Conservation (phyloP, 2,113 vertebrate genomes). For the Hippopotamus amphibius region DNA sequence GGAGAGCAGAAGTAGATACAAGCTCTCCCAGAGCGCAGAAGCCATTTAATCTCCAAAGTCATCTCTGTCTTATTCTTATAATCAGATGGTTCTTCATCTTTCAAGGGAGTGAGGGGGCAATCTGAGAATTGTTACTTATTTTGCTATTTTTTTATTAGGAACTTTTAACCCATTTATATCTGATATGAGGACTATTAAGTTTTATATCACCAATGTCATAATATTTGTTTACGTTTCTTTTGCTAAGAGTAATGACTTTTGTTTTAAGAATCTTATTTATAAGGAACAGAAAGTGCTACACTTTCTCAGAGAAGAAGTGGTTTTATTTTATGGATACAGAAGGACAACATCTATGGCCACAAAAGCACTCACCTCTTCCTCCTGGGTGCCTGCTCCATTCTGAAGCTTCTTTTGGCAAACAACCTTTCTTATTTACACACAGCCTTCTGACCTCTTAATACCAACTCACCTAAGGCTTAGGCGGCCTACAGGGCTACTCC, state of each 20-base stretch:
- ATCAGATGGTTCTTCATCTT: neutral
- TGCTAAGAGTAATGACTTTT: neutral
- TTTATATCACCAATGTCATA: neutral
- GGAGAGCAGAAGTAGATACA: neutral
- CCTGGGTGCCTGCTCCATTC: neutral
- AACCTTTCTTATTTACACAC: neutral
- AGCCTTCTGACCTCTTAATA: neutral
- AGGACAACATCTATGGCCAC: neutral
- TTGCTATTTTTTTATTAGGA: neutral
- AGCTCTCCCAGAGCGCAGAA: neutral
- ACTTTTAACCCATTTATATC: neutral
- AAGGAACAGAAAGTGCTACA: neutral
- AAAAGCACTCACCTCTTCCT: fast-evolving
- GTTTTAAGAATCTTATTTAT: neutral
- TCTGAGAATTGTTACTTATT: neutral
- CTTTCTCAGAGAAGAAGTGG: neutral
- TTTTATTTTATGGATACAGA: neutral
- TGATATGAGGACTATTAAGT: neutral
- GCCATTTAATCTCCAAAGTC: neutral
- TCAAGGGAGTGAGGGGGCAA: fast-evolving
- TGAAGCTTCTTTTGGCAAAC: neutral
- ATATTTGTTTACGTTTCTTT: neutral
- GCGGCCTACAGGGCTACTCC: neutral
- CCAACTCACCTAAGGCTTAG: neutral
- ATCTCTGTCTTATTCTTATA: neutral